Base-by-base conservation (phyloP, 2,113 vertebrate species). In the Okapia johnstoni region DNA sequence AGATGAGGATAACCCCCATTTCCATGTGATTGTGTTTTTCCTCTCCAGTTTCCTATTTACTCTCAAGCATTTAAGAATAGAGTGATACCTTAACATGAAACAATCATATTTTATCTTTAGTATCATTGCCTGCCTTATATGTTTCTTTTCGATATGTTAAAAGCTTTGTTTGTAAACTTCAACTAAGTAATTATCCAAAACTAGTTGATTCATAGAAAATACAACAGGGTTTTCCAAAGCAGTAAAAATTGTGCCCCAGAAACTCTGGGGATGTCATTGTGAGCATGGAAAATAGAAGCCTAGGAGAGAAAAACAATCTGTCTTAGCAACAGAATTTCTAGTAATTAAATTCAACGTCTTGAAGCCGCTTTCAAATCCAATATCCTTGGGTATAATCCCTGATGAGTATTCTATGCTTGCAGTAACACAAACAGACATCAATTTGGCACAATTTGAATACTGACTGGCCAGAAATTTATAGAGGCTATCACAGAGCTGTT, bases 221-320 rank as follows among this genome's bases (percentile, higher is more conserved):
- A 61, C 77, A 86, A 89, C 46, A 85, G 66, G 52, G 93, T 94
- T 97, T 97, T 92, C 92, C 54, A 95, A 96, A 96, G n/a, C 90
- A 70, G 54, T 50, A 88, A 85, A 95, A 88, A 92, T 43, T 84
- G 85, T 93, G 58, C 48, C 36, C 3, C 50, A 4, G 40, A 66
- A 80, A 52, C 91, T 96, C 89, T 84, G 33, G 89, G 70, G 50
- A 97, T 91, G 55, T 85, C 85, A 90, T 60, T 90, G 88, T 77
- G 70, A 96, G 50, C 36, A 84, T 87, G 92, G 54, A 90, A 95
- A 97, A 96, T 52, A 90, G 76, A 90, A 81, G 46, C 85, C 88
- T 58, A 50, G 19, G 6, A 80, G 25, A 26, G 23, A 55, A 87
- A 92, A 96, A 61, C 88, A 88, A 93, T 85, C 55, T 83, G 57